Percentiles rank a stretch among this genome's conserved stretches.
Conservation (phyloP, 2,888 invertebrate genomes). For the Dorcus parallelipipedus region DNA sequence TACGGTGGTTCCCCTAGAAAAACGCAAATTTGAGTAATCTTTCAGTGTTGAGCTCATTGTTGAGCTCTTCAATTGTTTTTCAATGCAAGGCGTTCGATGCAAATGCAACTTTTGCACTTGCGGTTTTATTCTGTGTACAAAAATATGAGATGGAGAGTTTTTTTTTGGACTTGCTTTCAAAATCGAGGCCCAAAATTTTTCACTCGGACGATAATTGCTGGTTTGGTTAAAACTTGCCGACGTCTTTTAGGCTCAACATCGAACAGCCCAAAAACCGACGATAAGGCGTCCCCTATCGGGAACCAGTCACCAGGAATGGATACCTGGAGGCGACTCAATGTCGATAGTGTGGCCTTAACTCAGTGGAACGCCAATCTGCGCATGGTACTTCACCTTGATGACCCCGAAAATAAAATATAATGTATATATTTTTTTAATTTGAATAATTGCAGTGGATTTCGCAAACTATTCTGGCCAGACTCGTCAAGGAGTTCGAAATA, state of each 20-base stretch:
- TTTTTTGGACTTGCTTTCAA: too few species aligned
- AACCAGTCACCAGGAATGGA: constrained; percentile 44
- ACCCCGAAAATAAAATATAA: background rate
- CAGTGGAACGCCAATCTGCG: constrained; percentile 77
- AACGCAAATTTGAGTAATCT: too few species aligned
- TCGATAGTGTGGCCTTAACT: constrained; percentile 66
- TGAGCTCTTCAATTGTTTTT: too few species aligned
- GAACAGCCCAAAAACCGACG: constrained; percentile 23
- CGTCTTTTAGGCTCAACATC: constrained; percentile 8
- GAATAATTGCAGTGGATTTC: constrained; percentile 73
- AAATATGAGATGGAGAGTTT: too few species aligned
- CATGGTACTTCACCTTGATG: constrained; percentile 52
- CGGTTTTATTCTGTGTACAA: too few species aligned
- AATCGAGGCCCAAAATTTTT: too few species aligned
- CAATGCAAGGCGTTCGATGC: too few species aligned
- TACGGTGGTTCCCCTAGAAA: too few species aligned
- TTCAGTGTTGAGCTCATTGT: too few species aligned
- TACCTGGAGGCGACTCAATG: constrained; percentile 62
- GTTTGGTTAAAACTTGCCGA: background rate
- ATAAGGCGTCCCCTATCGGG: constrained; percentile 44
- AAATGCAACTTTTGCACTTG: too few species aligned
- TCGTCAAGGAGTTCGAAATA: constrained; percentile 70
- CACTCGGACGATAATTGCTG: too few species aligned
- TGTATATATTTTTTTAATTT: background rate
- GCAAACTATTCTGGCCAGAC: constrained; percentile 72